phyloP scores from a whole-genome alignment of 2,888 invertebrate species.

The Hecatera dysodea region DNA sequence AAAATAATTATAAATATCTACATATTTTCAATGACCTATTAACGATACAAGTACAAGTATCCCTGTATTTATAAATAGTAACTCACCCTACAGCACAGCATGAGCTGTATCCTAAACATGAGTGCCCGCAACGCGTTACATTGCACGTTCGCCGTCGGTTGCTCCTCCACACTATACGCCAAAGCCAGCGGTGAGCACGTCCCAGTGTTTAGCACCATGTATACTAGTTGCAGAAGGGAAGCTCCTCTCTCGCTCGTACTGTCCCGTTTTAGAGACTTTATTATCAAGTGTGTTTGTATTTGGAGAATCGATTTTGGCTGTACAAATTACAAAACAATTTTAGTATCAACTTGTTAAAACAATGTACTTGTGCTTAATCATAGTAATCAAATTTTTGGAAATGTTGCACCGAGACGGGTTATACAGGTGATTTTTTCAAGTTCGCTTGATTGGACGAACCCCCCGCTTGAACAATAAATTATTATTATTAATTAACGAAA shows the following conservation, averaged over 20 bases:
- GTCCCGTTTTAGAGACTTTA: conserved; percentile 80
- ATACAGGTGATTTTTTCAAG: too few relatives aligned
- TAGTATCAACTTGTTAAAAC: neutral
- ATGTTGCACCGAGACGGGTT: too few relatives aligned
- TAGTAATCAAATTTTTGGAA: too few relatives aligned
- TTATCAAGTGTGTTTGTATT: conserved; percentile 79
- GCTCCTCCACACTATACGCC: conserved; percentile 67
- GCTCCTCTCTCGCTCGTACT: conserved; percentile 78
- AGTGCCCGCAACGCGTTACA: conserved; percentile 81
- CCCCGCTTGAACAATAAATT: too few relatives aligned
- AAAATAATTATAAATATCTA: too few relatives aligned
- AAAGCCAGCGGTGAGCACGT: conserved; percentile 77
- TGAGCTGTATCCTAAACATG: conserved; percentile 85
- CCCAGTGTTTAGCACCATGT: conserved; percentile 80
- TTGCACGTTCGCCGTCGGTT: conserved; percentile 68
- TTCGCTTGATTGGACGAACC: too few relatives aligned
- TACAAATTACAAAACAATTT: conserved; percentile 28
- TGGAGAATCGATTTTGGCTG: conserved; percentile 82
- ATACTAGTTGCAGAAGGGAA: conserved; percentile 80
- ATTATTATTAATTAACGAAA: too few relatives aligned
- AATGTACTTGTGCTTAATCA: too few relatives aligned
- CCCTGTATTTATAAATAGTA: neutral
- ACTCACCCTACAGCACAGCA: conserved; percentile 84
- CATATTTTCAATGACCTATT: too few relatives aligned
- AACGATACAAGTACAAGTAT: too few relatives aligned